Evolutionary conservation across 2,797 vertebrate species (phyloP), one percentile per base, ranked within the genome.

Genomic region (Acrocephalus scirpaceus): DNA sequence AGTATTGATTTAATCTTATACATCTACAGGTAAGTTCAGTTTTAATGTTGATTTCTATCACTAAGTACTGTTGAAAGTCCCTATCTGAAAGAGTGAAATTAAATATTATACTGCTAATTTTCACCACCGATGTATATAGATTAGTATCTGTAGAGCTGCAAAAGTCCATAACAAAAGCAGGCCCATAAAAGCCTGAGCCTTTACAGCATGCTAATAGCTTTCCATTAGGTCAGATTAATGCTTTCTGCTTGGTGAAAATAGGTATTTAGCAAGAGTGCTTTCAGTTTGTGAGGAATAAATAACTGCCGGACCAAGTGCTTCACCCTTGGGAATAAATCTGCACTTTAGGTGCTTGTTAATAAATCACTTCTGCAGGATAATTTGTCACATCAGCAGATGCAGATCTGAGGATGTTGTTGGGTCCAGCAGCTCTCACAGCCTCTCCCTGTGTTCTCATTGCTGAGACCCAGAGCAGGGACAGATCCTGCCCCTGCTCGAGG

Each of bases 181-280:
- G 2, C 50, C 74, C 89, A 34, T 89, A 90, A 93, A 96, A 95
- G 54, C 65, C 27, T 51, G 69, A 92, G 53, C 67, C 71, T 90
- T 86, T 95, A 38, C 56, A 85, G 80, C 88, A 87, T 74, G 67
- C 88, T 95, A 96, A 95, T 95, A 86, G 74, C 54, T 94, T 96
- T 92, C 80, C 77, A 90, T 95, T 93, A 90, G 83, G 60, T 79
- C 90, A 82, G 86, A 94, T 94, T 90, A 89, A 93, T 93, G 80
- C 69, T 71, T 93, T 77, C 88, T 96, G 56, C 86, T 92, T 18
- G 54, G 60, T 90, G 82, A 86, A 88, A 93, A 92, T 64, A 92
- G 60, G 57, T 95, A 88, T 95, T 96, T 94, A 95, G 64, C 86
- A 90, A 77, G 67, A 87, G 27, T 47, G 67, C 77, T 92, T 91